These are phyloP conservation scores for Cervus canadensis DNA, from an alignment of 2,113 vertebrate species.

Conservation along the genomic window DNA sequence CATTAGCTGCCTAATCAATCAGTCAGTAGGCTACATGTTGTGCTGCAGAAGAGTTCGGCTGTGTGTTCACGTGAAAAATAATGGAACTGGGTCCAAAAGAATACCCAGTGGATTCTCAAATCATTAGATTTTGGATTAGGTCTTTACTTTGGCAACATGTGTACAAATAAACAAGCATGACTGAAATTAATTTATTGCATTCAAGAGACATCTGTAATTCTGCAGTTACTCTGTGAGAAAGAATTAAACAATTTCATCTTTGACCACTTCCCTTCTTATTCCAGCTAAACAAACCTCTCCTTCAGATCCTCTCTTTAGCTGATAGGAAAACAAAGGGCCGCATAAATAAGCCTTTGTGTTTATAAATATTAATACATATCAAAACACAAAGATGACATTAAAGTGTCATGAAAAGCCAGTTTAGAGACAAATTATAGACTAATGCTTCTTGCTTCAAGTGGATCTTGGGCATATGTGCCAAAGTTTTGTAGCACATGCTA, in stretches of 20 bases:
- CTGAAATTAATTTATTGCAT: conserved; percentile 78
- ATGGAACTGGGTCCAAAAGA: conserved; percentile 43
- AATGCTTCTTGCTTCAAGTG: conserved; percentile 45
- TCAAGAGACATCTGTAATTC: conserved; percentile 76
- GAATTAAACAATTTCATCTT: conserved; percentile 76
- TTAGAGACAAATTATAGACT: conserved; percentile 39
- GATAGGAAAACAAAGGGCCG: conserved; percentile 54
- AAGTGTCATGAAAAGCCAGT: neutral
- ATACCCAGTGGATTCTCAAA: conserved; percentile 47
- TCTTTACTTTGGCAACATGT: conserved; percentile 73
- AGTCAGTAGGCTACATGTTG: neutral
- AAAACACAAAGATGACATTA: conserved; percentile 32
- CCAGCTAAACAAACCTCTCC: conserved; percentile 56
- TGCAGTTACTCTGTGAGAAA: conserved; percentile 66
- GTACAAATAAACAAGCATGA: conserved; percentile 75
- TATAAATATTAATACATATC: neutral
- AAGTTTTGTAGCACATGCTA: conserved; percentile 48
- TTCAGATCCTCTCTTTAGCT: conserved; percentile 38
- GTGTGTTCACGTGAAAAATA: conserved; percentile 37
- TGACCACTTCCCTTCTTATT: conserved; percentile 66
- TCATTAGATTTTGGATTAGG: conserved; percentile 58
- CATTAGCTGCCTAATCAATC: neutral
- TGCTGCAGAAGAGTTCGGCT: neutral
- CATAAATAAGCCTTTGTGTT: conserved; percentile 8
- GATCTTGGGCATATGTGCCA: conserved; percentile 22